Evolutionary conservation across 1,140 invertebrate genomes (phyloP).

Genomic region (Drosophila rhopaloa): DNA sequence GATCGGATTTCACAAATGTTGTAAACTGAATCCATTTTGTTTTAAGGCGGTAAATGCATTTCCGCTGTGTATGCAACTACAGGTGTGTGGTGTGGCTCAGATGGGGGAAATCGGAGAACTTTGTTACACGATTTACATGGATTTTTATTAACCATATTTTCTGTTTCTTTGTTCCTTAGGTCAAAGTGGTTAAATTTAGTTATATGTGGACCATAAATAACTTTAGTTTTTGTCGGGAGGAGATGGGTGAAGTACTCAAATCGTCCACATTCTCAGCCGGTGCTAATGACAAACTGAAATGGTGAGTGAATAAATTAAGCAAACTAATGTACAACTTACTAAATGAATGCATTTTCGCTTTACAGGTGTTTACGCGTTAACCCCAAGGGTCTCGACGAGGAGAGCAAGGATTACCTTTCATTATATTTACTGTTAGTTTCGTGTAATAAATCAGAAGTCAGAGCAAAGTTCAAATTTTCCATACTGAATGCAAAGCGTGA

Average conservation of each 20-base stretch:
- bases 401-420: conserved; percentile 99
- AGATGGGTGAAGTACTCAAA: conserved; percentile 99
- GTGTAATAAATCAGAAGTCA: conserved; percentile 99
- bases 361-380: conserved; percentile 98
- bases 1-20: conserved; percentile 54
- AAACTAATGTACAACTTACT: background rate
- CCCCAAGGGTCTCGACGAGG: conserved; percentile 99
- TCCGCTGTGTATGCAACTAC: conserved; percentile 42
- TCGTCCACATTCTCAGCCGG: conserved; percentile 99
- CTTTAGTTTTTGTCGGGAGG: conserved; percentile 99
- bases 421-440: conserved; percentile 99
- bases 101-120: conserved; percentile 13
- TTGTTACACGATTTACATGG: conserved; percentile 12
- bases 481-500: conserved; percentile 99
- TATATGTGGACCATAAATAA: conserved; percentile 99
- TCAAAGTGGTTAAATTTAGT: conserved; percentile 99
- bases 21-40: conserved; percentile 64
- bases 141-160: background rate
- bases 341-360: conserved; percentile 6
- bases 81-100: conserved; percentile 45
- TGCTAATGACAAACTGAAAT: conserved; percentile 99
- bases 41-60: conserved; percentile 67
- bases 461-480: conserved; percentile 99
- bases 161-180: conserved; percentile 87
- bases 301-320: conserved; percentile 87